Conservation (phyloP, 1,140 invertebrate genomes). For the Bombyx mandarina region DNA sequence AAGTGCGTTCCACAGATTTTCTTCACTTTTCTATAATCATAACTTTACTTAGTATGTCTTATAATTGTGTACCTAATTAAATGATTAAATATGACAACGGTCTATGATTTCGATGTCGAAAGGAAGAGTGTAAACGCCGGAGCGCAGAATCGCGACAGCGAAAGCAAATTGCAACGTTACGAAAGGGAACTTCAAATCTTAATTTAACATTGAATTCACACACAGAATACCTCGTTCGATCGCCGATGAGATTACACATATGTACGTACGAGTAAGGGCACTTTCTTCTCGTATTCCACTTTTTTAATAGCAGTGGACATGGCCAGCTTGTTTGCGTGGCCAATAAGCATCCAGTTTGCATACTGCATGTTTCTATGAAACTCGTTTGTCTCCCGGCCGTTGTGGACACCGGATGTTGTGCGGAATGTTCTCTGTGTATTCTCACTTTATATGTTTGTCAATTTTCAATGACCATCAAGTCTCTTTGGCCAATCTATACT, state of each 20-base stretch:
- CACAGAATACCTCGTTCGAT: slow-evolving; percentile 32
- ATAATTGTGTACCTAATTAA: too few species aligned
- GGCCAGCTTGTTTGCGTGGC: slow-evolving; percentile 22
- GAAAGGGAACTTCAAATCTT: slow-evolving; percentile 55
- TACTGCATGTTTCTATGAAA: slow-evolving; percentile 17
- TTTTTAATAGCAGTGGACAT: slow-evolving; percentile 30
- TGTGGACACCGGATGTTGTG: slow-evolving; percentile 5
- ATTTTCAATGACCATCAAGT: too few species aligned
- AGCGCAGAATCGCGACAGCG: slow-evolving; percentile 45
- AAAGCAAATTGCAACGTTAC: slow-evolving; percentile 52
- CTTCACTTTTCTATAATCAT: too few species aligned
- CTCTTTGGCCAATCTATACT: too few species aligned
- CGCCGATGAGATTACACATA: slow-evolving; percentile 20
- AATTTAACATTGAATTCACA: slow-evolving; percentile 12
- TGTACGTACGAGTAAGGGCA: slow-evolving; percentile 33
- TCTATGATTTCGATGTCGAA: slow-evolving; percentile 26
- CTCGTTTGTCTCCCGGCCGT: slow-evolving; percentile 13
- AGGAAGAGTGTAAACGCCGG: slow-evolving; percentile 61
- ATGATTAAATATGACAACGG: too few species aligned
- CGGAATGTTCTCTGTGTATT: too few species aligned
- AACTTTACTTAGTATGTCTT: too few species aligned
- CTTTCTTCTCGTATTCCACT: slow-evolving; percentile 42
- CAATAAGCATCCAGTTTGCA: slow-evolving; percentile 15
- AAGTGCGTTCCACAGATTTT: too few species aligned
- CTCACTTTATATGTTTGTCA: too few species aligned